Evolutionary conservation across 2,888 invertebrate genomes (phyloP), one percentile per base, ranked within the genome.

Genomic region (Aquatica leii): DNA sequence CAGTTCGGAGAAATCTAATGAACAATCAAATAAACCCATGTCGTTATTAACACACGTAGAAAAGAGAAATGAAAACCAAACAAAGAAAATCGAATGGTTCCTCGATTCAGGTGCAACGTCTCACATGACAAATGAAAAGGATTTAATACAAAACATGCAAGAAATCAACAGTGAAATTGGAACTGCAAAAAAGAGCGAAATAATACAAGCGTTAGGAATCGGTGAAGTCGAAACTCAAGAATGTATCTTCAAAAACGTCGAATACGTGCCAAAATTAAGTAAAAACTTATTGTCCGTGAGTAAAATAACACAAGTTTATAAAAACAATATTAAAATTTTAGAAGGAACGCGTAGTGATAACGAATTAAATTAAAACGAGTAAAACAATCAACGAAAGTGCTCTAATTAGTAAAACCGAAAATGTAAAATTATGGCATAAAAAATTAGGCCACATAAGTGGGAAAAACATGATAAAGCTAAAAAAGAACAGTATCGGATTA

Each of bases 251-350:
- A 43, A 2, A 43, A 11, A 43, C 17, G 43, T 43, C 17, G 15
- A 43, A 43, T 43, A 5, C 17, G 14, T 17, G 14, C 3, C 14
- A 11, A 43, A 14, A 15, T 12, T 43, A 2, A 43, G 4, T 43
- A 43, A 43, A 43, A 43, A 43, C 14, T 43, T 43, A 43, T 43
- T 43, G 17, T 43, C 43, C 4, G 43, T 43, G 43, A 43, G 17
- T 43, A 43, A 43, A 43, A 43, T 43, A 43, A 43, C 14, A 11
- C 43, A 17, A 43, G 14, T 11, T 43, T 11, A 14, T 43, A 43
- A 43, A 43, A 43, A 1, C 1, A 12, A 43, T 2, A 43, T 2
- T 43, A 12, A 12, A 43, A 43, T 43, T 17, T 4, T 43, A 11
- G 43, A 43, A 43, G 14, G 43, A 43, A 43, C 14, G 17, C 43